A percentile compares a stretch with the other conserved stretches of the same genome.
Evolutionary conservation across 2,113 vertebrate genomes (phyloP).

Genomic region (Onychostoma macrolepis): DNA sequence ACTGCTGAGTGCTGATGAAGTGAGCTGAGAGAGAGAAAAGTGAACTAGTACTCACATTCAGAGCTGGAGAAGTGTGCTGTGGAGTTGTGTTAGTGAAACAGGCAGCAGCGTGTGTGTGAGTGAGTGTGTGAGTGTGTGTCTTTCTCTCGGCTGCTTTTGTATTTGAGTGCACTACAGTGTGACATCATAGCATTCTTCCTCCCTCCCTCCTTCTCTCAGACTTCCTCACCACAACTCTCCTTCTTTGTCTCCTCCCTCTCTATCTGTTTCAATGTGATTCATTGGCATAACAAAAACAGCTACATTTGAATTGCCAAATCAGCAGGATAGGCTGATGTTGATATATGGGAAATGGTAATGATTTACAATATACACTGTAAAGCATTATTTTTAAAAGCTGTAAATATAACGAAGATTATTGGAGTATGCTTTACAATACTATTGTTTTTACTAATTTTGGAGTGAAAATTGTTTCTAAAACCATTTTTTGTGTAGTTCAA

Average conservation of each 20-base stretch:
- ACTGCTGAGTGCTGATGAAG: slow-evolving; percentile 4
- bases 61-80: slow-evolving; percentile 13
- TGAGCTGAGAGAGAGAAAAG: slow-evolving; percentile 18
- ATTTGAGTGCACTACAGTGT: slow-evolving; percentile 65
- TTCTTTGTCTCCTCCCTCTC: slow-evolving; percentile 22
- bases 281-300: slow-evolving; percentile 24
- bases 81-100: slow-evolving; percentile 43
- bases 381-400: background rate
- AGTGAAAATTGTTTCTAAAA: too few relatives aligned
- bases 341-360: background rate
- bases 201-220: slow-evolving; percentile 32
- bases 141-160: slow-evolving; percentile 65
- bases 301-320: slow-evolving; percentile 16
- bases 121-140: slow-evolving; percentile 42
- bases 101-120: slow-evolving; percentile 62
- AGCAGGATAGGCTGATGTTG: background rate
- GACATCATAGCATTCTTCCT: slow-evolving; percentile 66
- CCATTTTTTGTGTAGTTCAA: background rate
- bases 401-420: background rate
- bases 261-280: background rate
- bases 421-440: too few relatives aligned
- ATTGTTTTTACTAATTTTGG: too few relatives aligned
- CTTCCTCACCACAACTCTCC: slow-evolving; percentile 3
- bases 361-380: background rate
- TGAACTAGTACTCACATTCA: slow-evolving; percentile 45